phyloP scores from a whole-genome alignment of 2,113 vertebrate genomes.

The Austrofundulus limnaeus region DNA sequence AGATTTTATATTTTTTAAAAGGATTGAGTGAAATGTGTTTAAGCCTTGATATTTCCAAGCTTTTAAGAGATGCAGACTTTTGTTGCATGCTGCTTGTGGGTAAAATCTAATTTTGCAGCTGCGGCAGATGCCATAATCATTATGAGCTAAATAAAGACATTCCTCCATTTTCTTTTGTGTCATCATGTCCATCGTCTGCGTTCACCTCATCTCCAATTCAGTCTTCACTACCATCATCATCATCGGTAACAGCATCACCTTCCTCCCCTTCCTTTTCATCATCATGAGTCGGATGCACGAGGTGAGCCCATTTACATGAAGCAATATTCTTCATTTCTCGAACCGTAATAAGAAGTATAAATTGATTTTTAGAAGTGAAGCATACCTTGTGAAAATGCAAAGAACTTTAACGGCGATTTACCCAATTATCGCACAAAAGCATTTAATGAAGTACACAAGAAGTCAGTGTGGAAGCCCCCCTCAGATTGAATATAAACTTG shows the following conservation, averaged over 20 bases:
- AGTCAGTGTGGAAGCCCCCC: background rate
- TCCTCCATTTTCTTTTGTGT: conserved; percentile 40
- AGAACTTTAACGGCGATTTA: conserved; percentile 6
- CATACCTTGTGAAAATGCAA: conserved; percentile 9
- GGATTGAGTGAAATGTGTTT: conserved; percentile 17
- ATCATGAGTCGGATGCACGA: conserved; percentile 38
- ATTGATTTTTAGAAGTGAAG: background rate
- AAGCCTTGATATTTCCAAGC: conserved; percentile 10
- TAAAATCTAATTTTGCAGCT: conserved; percentile 12
- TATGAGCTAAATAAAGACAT: conserved; percentile 24
- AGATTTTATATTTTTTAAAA: conserved; percentile 20
- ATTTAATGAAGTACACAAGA: conserved; percentile 9
- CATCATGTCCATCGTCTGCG: conserved; percentile 43
- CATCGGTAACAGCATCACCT: conserved; percentile 32
- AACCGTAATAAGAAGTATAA: conserved; percentile 2
- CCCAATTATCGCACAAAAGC: conserved; percentile 1
- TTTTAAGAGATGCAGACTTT: conserved; percentile 31
- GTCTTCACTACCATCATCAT: conserved; percentile 41
- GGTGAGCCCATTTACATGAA: conserved; percentile 51
- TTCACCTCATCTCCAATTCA: conserved; percentile 28
- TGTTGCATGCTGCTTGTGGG: conserved; percentile 12
- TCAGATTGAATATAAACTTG: conserved; percentile 14
- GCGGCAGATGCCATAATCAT: conserved; percentile 12
- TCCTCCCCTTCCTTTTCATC: conserved; percentile 40
- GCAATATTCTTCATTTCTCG: background rate